Evolutionary conservation across 2,113 vertebrate species (phyloP).

Genomic region (Neofelis nebulosa): DNA sequence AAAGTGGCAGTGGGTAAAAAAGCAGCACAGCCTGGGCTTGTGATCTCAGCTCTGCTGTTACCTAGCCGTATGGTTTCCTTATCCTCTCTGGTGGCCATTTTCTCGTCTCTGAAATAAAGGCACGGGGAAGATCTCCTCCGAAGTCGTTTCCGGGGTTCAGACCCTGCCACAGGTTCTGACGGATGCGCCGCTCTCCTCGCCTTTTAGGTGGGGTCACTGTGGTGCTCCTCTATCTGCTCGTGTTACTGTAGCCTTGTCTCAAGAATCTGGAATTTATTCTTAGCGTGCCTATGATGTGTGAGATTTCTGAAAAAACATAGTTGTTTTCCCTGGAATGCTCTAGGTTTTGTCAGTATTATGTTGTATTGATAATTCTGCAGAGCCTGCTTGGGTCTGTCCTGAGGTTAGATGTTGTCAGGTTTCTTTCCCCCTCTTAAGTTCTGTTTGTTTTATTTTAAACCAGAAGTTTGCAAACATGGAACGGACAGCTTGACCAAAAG

Average conservation of each 20-base stretch:
- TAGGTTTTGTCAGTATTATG: neutral
- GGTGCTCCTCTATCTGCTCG: neutral
- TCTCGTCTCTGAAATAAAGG: neutral
- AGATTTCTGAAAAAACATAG: neutral
- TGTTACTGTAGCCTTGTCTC: neutral
- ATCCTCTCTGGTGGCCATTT: neutral
- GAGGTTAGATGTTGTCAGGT: neutral
- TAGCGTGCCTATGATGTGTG: neutral
- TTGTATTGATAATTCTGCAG: neutral
- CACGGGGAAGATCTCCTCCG: too few species aligned
- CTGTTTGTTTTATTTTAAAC: conserved; percentile 53
- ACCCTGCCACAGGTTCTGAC: neutral
- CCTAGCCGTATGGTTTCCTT: neutral
- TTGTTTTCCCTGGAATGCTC: neutral
- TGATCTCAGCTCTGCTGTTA: neutral
- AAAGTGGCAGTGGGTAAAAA: neutral
- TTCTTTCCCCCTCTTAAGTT: neutral
- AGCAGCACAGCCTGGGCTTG: neutral
- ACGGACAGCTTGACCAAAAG: conserved; percentile 28
- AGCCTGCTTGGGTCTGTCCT: neutral
- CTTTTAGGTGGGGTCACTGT: neutral
- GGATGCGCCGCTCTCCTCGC: neutral
- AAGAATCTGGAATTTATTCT: neutral
- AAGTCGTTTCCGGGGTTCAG: neutral
- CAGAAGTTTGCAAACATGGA: conserved; percentile 28